These are phyloP conservation scores for Tachystola acroxantha DNA, from an alignment of 2,888 invertebrate species.

Conservation along the genomic window DNA sequence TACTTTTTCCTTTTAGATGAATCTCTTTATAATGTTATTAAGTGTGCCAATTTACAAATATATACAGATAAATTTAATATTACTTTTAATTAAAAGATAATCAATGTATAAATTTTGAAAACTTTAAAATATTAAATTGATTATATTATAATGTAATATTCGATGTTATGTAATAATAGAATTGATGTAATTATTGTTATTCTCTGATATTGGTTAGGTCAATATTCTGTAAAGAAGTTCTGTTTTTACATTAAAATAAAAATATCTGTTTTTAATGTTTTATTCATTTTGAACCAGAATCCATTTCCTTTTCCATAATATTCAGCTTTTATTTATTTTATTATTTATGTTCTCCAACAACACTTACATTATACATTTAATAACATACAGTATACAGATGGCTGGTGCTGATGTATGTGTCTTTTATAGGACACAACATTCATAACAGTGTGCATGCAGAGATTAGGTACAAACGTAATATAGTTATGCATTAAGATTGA, in stretches of 20 bases:
- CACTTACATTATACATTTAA: too few species aligned
- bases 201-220: slow-evolving; percentile 47
- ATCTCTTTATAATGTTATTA: slow-evolving; percentile 26
- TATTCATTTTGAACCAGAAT: too few species aligned
- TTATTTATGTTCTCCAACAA: too few species aligned
- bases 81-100: slow-evolving; percentile 12
- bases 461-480: too few species aligned
- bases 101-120: slow-evolving; percentile 25
- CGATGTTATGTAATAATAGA: slow-evolving; percentile 37
- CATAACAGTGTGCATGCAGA: too few species aligned
- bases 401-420: too few species aligned
- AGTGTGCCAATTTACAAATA: slow-evolving; percentile 46
- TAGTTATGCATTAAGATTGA: too few species aligned
- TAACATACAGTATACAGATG: too few species aligned
- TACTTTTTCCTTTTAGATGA: slow-evolving; percentile 26
- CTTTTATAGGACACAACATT: too few species aligned
- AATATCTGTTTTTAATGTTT: slow-evolving; percentile 50
- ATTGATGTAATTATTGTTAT: slow-evolving; percentile 62
- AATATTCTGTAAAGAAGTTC: slow-evolving; percentile 52
- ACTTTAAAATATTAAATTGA: slow-evolving; percentile 19
- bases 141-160: slow-evolving; percentile 27
- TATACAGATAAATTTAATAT: too few species aligned
- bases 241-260: slow-evolving; percentile 70
- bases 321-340: too few species aligned
- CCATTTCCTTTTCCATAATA: too few species aligned